Base-by-base conservation (phyloP, 2,113 vertebrate species). In the Prochilodus magdalenae region DNA sequence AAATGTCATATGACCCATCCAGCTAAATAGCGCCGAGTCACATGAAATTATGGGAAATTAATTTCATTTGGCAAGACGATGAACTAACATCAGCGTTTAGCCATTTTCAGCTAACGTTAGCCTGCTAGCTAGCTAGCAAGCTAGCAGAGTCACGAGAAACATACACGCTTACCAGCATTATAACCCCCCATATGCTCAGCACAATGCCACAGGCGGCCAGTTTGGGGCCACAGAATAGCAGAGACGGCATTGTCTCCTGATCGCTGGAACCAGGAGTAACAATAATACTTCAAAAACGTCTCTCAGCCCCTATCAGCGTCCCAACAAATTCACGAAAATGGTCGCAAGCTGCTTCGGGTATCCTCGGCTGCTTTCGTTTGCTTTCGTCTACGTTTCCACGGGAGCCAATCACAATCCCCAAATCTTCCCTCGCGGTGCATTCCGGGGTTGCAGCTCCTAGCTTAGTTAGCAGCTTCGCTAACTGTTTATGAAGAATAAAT, bases 131-230 rank as follows among this genome's bases (percentile, higher is more conserved):
- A 79, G 44, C 53, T 77, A 73, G n/a, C n/a, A n/a, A n/a, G 55
- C 78, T 44, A 73, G 71, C 60, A 65, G 77, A 63, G 66, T 51
- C 65, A 76, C 47, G 16, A 18, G 15, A 40, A 47, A 51, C n/a
- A 36, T 24, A 30, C 49, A 36, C 15, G 33, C 95, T 95, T 88
- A 98, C 96, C 96, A 98, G 89, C 96, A 98, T 97, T 67, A 98
- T 93, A 83, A 98, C 95, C 20, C 96, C 96, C 96, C 96, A 97
- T 81, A 94, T 94, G 85, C 96, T 98, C 73, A 97, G 95, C 47
- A 98, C 96, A 70, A 97, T 97, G 65, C 96, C 96, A 87, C 96
- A 98, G 40, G 96, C 96, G 33, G 96, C 96, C 94, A 97, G 89
- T 92, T 97, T 98, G 12, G 96, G 96, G 53, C 96, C 96, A 80